Percentiles rank a stretch among this genome's conserved stretches.
These are phyloP conservation scores for Laticauda colubrina DNA, from an alignment of 2,113 vertebrate species.

Conservation along the genomic window DNA sequence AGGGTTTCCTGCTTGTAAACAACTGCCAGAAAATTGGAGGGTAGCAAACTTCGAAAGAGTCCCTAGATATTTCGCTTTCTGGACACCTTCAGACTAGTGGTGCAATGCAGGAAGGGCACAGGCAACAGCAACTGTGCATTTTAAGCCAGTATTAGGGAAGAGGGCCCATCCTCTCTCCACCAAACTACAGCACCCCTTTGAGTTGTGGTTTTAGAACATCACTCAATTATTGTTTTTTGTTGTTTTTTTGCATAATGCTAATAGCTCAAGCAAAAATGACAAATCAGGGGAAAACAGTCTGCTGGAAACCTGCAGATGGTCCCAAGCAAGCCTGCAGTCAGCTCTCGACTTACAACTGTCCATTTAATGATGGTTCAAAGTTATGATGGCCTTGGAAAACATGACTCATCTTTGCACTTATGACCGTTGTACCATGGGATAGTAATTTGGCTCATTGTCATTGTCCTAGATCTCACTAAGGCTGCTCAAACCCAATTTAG, in stretches of 20 bases:
- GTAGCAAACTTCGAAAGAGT: not conserved
- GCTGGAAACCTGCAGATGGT: not conserved
- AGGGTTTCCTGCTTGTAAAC: not conserved
- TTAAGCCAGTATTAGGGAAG: not conserved
- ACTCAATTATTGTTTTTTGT: not conserved
- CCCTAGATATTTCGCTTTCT: not conserved
- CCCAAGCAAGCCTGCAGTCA: not conserved
- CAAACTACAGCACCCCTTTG: not conserved
- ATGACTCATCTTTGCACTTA: not conserved
- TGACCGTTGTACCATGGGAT: not conserved
- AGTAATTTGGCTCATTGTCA: not conserved
- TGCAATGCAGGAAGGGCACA: no score
- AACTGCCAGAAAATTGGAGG: not conserved
- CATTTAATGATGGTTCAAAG: not conserved
- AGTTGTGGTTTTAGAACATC: not conserved
- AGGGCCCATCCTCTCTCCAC: not conserved
- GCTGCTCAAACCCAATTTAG: not conserved
- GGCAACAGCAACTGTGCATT: not conserved
- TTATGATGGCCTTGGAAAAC: not conserved
- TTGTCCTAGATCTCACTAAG: not conserved
- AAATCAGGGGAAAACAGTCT: not conserved
- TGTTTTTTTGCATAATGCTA: not conserved
- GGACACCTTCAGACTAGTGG: not conserved
- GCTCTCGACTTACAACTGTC: not conserved
- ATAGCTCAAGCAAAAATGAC: not conserved